These are phyloP conservation scores for Lamellibrachia satsuma DNA, from an alignment of 2,888 invertebrate genomes.

Conservation along the genomic window DNA sequence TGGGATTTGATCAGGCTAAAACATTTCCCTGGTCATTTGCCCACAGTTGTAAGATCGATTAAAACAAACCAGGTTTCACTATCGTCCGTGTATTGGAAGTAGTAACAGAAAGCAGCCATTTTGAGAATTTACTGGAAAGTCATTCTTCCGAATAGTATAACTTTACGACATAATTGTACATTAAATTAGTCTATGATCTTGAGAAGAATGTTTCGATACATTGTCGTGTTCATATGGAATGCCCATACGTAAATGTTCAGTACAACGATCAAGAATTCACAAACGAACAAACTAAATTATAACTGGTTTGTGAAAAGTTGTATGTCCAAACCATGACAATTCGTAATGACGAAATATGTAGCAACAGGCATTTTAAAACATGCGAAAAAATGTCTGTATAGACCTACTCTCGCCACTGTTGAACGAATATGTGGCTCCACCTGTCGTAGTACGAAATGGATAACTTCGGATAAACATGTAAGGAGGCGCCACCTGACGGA, in stretches of 20 bases:
- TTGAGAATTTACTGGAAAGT: no score
- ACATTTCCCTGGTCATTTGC: no score
- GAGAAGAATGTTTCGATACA: no score
- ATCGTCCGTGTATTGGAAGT: no score
- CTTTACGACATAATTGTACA: no score
- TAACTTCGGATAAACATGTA: not conserved
- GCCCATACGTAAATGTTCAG: not conserved
- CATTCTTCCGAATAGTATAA: no score
- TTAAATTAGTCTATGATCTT: no score
- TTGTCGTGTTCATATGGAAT: not conserved
- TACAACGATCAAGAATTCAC: no score
- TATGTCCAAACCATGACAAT: not conserved
- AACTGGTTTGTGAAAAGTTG: not conserved
- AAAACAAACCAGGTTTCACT: no score
- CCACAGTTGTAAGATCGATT: no score
- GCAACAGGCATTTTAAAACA: not conserved
- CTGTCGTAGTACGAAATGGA: not conserved
- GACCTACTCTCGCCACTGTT: not conserved
- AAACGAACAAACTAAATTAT: not conserved
- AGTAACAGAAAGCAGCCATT: no score
- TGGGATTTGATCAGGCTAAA: no score
- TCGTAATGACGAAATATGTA: not conserved
- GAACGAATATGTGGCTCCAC: not conserved
- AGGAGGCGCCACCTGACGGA: not conserved
- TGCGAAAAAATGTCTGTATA: not conserved